These are phyloP conservation scores for Druceiella hillmani DNA, from an alignment of 2,888 invertebrate species.

Conservation along the genomic window DNA sequence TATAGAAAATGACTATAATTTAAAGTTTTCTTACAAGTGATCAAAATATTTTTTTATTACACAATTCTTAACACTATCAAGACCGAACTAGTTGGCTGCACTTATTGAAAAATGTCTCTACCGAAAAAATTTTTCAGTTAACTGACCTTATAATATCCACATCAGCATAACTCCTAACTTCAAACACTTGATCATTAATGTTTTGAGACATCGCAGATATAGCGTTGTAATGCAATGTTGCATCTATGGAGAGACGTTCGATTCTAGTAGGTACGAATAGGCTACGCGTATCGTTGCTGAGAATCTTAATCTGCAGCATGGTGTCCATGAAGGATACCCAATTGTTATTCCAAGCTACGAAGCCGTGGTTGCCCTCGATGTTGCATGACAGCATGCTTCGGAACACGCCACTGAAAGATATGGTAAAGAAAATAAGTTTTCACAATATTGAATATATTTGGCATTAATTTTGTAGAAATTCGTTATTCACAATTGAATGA, in stretches of 20 bases:
- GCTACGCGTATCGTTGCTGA: slow-evolving; percentile 62
- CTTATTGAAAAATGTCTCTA: too few species aligned
- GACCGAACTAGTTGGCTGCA: too few species aligned
- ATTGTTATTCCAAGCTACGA: slow-evolving; percentile 67
- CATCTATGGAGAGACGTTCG: slow-evolving; percentile 63
- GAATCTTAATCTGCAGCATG: slow-evolving; percentile 76
- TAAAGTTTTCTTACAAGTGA: too few species aligned
- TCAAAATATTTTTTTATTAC: too few species aligned
- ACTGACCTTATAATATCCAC: slow-evolving; percentile 44
- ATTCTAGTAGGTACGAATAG: slow-evolving; percentile 73
- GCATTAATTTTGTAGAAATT: too few species aligned
- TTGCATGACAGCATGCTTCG: slow-evolving; percentile 53
- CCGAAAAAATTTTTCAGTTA: too few species aligned
- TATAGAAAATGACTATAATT: too few species aligned
- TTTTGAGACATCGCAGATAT: slow-evolving; percentile 45
- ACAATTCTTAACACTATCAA: too few species aligned
- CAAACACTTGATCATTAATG: slow-evolving; percentile 40
- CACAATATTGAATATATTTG: too few species aligned
- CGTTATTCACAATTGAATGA: too few species aligned
- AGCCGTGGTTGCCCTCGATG: slow-evolving; percentile 46
- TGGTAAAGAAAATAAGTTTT: slow-evolving; percentile 33
- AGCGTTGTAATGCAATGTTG: slow-evolving; percentile 52
- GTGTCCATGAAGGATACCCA: slow-evolving; percentile 89
- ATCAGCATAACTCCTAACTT: slow-evolving; percentile 44
- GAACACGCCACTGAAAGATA: slow-evolving; percentile 48